Evolutionary conservation across 2,113 vertebrate species (phyloP), one percentile per base, ranked within the genome.

Genomic region (Alligator sinensis): DNA sequence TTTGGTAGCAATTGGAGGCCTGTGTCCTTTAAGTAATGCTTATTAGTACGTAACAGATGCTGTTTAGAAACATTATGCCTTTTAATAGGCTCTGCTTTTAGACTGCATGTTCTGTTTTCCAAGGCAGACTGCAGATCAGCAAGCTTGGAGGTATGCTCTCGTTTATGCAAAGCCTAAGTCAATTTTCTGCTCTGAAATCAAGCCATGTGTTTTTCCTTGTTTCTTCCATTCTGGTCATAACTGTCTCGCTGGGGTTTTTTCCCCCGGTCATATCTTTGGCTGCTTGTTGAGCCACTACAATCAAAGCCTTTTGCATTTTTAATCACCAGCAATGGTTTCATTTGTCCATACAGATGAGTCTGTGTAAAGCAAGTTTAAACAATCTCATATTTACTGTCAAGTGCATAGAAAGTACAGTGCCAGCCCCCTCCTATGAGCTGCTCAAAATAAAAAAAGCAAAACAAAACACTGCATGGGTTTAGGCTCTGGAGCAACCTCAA

Each of bases 121-220:
- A 91, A 81, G 88, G 86, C 88, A 84, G 94, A 54, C 91, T 91
- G 82, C 34, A 94, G 58, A 80, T 92, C 80, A 91, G 92, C 91
- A 90, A 21, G 86, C 91, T 89, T 89, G 70, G 84, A 94, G 95
- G 92, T 96, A 96, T 93, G 92, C 59, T 89, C 66, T 92, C 82
- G 2, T 70, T 79, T 94, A 80, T 90, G 77, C 90, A 94, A 95
- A 94, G 88, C 84, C 90, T 89, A 94, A 97, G 93, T 96, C 88
- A 93, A 94, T 96, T 97, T 97, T 97, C 95, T 97, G 94, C 97
- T 96, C 83, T 91, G 91, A 96, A 95, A 94, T 92, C 11, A 64
- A 94, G 89, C 84, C 91, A 57, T 90, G 85, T 89, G 84, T 95
- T 96, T 94, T 87, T 58, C 80, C 58, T 66, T 86, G 25, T 82